Conservation (phyloP, 1,140 invertebrate species). For the Conopomorpha cramerella region DNA sequence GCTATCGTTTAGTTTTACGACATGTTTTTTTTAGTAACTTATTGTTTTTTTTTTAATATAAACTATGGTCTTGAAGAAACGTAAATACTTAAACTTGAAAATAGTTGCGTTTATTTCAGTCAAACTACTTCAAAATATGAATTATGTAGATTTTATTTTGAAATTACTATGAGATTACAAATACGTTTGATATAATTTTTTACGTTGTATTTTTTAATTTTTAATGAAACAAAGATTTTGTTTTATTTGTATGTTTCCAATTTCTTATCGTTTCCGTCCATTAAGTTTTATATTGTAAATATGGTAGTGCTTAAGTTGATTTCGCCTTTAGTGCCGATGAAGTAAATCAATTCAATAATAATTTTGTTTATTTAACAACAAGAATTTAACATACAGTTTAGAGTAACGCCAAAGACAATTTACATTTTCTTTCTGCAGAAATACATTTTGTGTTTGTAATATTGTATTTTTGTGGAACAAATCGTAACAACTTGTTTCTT, state of each 20-base stretch:
- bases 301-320: constrained; percentile 8
- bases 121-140: too few relatives aligned
- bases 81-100: too few relatives aligned
- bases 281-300: constrained; percentile 25
- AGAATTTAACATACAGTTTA: constrained; percentile 50
- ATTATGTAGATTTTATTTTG: constrained; percentile 32
- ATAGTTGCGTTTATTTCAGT: too few relatives aligned
- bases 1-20: too few relatives aligned
- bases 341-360: constrained; percentile 5
- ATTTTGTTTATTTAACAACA: constrained; percentile 7
- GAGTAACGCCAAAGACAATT: constrained; percentile 50
- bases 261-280: constrained; percentile 55
- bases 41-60: constrained; percentile 31
- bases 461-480: too few relatives aligned
- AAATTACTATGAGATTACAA: constrained; percentile 56
- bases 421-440: not conserved
- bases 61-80: constrained; percentile 15
- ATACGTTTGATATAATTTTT: constrained; percentile 17
- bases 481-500: too few relatives aligned
- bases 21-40: too few relatives aligned
- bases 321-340: not conserved
- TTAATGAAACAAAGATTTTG: constrained; percentile 7
- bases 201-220: constrained; percentile 7
- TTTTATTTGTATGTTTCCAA: constrained; percentile 20
- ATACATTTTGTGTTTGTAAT: not conserved